Conservation (phyloP, 2,888 invertebrate species). For the Aporophyla nigra region DNA sequence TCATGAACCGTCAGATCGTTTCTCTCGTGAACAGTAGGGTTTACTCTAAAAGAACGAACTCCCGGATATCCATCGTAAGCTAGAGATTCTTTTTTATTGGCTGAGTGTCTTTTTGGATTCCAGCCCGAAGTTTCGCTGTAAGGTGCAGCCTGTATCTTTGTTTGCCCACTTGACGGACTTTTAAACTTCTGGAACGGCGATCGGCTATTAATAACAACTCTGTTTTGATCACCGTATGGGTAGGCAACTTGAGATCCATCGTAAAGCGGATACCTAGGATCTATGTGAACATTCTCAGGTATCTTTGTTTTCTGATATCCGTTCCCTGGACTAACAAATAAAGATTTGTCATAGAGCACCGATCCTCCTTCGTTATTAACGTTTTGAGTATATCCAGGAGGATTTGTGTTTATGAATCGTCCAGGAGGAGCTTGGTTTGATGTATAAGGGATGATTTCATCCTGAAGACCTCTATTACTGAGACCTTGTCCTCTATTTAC, state of each 20-base stretch:
- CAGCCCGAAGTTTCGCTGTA: not conserved
- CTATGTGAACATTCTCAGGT: not conserved
- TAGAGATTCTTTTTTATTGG: not conserved
- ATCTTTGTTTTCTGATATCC: not conserved
- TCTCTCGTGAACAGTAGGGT: not conserved
- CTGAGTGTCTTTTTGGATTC: not conserved
- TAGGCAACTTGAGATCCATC: not conserved
- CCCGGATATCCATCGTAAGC: not conserved
- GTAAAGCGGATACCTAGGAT: not conserved
- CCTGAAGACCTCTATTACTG: not conserved
- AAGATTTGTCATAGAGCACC: not conserved
- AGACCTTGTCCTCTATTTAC: not conserved
- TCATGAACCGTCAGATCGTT: not conserved
- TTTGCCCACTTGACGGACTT: not conserved
- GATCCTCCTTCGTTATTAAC: not conserved
- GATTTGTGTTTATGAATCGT: not conserved
- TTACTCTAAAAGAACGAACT: not conserved
- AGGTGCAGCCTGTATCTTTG: not conserved
- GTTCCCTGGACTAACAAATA: not conserved
- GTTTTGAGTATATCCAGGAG: not conserved
- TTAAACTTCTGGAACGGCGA: conserved; percentile 1
- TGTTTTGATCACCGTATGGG: not conserved
- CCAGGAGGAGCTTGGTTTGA: not conserved
- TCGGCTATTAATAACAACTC: not conserved
- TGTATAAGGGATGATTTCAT: not conserved